Evolutionary conservation across 2,888 invertebrate genomes (phyloP).

Genomic region (Clanis bilineata): DNA sequence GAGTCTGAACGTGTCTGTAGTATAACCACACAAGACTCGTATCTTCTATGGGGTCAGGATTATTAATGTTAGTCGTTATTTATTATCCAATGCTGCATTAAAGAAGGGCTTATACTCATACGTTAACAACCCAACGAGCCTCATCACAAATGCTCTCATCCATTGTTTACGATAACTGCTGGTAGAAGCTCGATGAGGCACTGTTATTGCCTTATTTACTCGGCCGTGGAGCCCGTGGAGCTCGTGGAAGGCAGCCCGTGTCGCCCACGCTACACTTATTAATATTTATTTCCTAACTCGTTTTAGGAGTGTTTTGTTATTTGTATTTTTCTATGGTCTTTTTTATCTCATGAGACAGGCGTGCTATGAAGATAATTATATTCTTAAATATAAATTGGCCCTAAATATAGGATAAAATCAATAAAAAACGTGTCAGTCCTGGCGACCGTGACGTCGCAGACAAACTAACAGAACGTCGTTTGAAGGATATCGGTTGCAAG

Average conservation of each 20-base stretch:
- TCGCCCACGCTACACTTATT: not conserved
- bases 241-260: not conserved
- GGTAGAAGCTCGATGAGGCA: not conserved
- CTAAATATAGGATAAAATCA: no score
- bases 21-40: no score
- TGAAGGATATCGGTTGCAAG: no score
- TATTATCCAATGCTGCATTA: not conserved
- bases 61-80: no score
- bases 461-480: no score
- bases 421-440: no score
- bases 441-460: no score
- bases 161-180: not conserved
- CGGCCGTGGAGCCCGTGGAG: not conserved
- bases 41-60: no score
- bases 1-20: no score
- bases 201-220: conserved; percentile 9
- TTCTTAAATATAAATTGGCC: no score
- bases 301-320: not conserved
- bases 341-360: no score
- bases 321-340: not conserved
- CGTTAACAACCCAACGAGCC: not conserved
- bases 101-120: not conserved
- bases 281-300: conserved; percentile 5
- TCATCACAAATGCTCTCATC: not conserved
- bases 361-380: no score